Evolutionary conservation across 1,140 invertebrate species (phyloP).

Genomic region (Teleopsis dalmanni): DNA sequence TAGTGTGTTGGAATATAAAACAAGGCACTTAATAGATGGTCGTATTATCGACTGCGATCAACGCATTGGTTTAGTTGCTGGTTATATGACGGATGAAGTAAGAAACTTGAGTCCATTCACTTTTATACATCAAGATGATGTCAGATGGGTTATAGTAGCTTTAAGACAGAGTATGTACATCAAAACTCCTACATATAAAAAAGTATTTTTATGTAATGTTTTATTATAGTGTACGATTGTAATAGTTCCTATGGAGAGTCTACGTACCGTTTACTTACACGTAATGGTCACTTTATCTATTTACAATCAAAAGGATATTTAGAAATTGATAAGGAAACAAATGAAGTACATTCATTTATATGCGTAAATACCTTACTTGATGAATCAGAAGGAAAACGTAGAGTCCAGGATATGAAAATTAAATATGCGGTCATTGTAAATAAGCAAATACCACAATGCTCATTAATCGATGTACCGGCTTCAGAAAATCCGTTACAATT

Average conservation of each 20-base stretch:
- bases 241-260: conserved; percentile 66
- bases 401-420: conserved; percentile 64
- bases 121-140: conserved; percentile 80
- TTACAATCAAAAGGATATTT: conserved; percentile 69
- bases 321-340: conserved; percentile 62
- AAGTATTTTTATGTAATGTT: background rate
- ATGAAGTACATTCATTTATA: conserved; percentile 70
- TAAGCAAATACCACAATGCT: conserved; percentile 35
- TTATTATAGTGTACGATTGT: conserved; percentile 68
- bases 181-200: background rate
- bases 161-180: conserved; percentile 70
- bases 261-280: conserved; percentile 70
- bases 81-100: conserved; percentile 78
- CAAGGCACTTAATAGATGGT: conserved; percentile 74
- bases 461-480: conserved; percentile 47
- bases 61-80: conserved; percentile 73
- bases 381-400: conserved; percentile 59
- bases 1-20: conserved; percentile 74
- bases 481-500: conserved; percentile 59
- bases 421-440: conserved; percentile 58
- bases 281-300: conserved; percentile 73
- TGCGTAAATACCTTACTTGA: conserved; percentile 75
- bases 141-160: conserved; percentile 72
- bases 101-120: conserved; percentile 70
- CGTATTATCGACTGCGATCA: conserved; percentile 79